These are phyloP conservation scores for Anthrax anthrax DNA, from an alignment of 2,888 invertebrate species.

Conservation along the genomic window DNA sequence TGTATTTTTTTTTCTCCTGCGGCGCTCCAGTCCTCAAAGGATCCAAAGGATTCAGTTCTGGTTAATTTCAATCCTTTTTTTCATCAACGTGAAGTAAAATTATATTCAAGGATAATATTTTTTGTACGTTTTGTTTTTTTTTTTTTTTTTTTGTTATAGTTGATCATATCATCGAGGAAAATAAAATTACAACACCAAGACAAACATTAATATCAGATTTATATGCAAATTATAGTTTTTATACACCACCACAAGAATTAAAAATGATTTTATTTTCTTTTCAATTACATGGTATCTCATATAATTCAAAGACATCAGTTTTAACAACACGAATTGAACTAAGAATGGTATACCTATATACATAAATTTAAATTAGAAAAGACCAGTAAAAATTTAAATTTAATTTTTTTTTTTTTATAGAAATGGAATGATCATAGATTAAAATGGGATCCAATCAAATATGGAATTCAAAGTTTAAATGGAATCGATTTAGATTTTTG, in stretches of 20 bases:
- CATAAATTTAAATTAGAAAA: neutral
- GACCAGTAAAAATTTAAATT: conserved; percentile 5
- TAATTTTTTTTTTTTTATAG: conserved; percentile 27
- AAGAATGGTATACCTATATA: conserved; percentile 33
- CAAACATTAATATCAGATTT: conserved; percentile 40
- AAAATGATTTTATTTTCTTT: conserved; percentile 21
- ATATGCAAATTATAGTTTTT: conserved; percentile 37
- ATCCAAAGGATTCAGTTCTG: too few species aligned
- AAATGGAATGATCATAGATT: conserved; percentile 48
- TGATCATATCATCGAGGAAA: conserved; percentile 21
- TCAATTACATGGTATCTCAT: conserved; percentile 22
- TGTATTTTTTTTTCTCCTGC: too few species aligned
- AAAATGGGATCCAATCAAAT: conserved; percentile 37
- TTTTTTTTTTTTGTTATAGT: too few species aligned
- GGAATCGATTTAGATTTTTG: conserved; percentile 20
- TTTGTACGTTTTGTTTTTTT: too few species aligned
- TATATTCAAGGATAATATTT: too few species aligned
- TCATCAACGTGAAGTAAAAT: too few species aligned
- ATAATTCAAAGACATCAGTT: conserved; percentile 20
- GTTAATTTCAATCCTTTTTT: too few species aligned
- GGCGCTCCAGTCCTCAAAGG: too few species aligned
- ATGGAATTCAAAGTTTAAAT: conserved; percentile 1
- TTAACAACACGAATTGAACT: conserved; percentile 29
- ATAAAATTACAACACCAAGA: conserved; percentile 29
- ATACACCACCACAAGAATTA: conserved; percentile 19